These are phyloP conservation scores for Rafetus swinhoei DNA, from an alignment of 2,113 vertebrate species.

Conservation along the genomic window DNA sequence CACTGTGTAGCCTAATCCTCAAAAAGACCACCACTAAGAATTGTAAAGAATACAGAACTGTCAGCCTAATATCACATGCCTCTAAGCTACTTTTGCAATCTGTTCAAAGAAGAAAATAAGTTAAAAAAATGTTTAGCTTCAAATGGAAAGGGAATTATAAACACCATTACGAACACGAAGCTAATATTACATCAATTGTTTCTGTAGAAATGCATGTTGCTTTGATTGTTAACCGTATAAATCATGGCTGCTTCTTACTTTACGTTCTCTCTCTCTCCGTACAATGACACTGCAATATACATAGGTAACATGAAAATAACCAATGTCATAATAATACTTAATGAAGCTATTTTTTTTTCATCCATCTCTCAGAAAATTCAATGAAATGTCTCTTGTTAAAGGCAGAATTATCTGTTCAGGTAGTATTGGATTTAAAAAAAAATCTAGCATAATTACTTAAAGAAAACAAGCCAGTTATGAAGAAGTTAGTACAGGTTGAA, in stretches of 20 bases:
- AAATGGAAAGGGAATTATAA: not conserved
- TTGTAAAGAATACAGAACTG: not conserved
- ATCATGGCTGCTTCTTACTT: not conserved
- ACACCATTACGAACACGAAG: not conserved
- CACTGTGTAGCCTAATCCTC: not conserved
- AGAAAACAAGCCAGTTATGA: not conserved
- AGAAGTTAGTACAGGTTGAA: not conserved
- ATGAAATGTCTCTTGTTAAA: constrained; percentile 17
- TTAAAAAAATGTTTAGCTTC: not conserved
- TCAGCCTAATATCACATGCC: not conserved
- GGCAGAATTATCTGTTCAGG: not conserved
- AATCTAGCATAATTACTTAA: constrained; percentile 36
- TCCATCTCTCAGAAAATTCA: not conserved
- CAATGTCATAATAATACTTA: not conserved
- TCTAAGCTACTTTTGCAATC: not conserved
- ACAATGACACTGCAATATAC: not conserved
- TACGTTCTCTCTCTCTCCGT: not conserved
- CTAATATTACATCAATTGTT: not conserved
- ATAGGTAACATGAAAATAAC: not conserved
- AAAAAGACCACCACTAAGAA: not conserved
- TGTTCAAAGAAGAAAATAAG: not conserved
- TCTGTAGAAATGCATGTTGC: not conserved
- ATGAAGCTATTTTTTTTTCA: not conserved
- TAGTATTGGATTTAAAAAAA: not conserved
- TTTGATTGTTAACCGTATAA: not conserved